Conservation (phyloP, 2,113 vertebrate species). For the Epinephelus fuscoguttatus region DNA sequence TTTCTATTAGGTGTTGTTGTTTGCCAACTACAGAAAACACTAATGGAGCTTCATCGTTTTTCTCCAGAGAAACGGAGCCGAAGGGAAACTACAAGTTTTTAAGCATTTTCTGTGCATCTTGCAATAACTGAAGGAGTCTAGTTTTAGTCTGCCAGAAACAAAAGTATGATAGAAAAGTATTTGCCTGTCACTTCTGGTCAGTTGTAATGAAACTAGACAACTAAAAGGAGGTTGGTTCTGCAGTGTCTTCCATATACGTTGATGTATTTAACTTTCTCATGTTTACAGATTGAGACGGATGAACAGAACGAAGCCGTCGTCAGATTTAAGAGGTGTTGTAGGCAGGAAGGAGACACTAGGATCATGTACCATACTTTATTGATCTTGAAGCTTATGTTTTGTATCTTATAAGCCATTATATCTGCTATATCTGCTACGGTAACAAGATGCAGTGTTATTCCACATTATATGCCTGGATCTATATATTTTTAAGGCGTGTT, state of each 20-base stretch:
- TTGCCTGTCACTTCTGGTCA: slow-evolving; percentile 26
- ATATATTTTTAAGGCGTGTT: slow-evolving; percentile 57
- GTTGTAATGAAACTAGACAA: not conserved
- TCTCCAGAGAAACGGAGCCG: not conserved
- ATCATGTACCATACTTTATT: slow-evolving; percentile 19
- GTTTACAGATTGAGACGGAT: slow-evolving; percentile 34
- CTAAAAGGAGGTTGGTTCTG: not conserved
- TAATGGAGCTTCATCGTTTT: slow-evolving; percentile 10
- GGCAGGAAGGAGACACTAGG: not conserved
- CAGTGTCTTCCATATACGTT: slow-evolving; percentile 37
- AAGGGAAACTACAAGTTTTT: not conserved
- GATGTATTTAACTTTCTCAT: slow-evolving; percentile 26
- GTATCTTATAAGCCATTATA: slow-evolving; percentile 54
- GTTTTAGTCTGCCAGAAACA: not conserved
- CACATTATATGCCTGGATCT: slow-evolving; percentile 51
- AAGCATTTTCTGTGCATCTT: slow-evolving; percentile 14
- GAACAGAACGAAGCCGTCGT: not conserved
- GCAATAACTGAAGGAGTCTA: not conserved
- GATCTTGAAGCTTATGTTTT: slow-evolving; percentile 43
- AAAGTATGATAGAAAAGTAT: slow-evolving; percentile 2
- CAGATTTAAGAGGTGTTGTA: not conserved
- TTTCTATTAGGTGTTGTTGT: slow-evolving; percentile 33
- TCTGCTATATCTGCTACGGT: slow-evolving; percentile 37
- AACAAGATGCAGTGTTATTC: slow-evolving; percentile 52
- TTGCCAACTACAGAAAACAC: slow-evolving; percentile 36